Conservation (phyloP, 2,113 vertebrate genomes). For the Raja brachyura region DNA sequence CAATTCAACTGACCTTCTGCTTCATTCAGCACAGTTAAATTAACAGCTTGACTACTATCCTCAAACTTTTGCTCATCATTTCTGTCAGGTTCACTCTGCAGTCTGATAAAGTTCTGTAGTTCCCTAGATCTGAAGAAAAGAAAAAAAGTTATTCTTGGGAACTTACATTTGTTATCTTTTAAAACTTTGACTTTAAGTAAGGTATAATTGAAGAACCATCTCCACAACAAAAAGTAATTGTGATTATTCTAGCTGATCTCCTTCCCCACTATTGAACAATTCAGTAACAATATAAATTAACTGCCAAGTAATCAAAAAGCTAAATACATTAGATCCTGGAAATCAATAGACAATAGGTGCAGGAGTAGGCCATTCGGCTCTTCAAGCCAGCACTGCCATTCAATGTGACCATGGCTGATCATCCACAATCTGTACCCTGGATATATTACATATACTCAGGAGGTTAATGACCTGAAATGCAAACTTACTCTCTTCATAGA, state of each 20-base stretch:
- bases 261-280: not conserved
- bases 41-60: not conserved
- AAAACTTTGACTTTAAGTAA: not conserved
- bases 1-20: constrained; percentile 25
- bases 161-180: not conserved
- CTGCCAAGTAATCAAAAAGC: too few relatives aligned
- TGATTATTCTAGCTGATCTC: not conserved
- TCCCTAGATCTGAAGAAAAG: not conserved
- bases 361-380: too few relatives aligned
- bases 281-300: not conserved
- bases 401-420: too few relatives aligned
- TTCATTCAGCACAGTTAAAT: constrained; percentile 29
- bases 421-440: too few relatives aligned
- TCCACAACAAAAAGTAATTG: not conserved
- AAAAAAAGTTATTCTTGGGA: not conserved
- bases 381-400: too few relatives aligned
- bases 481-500: too few relatives aligned
- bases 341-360: too few relatives aligned
- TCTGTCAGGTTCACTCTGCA: not conserved
- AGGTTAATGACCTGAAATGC: too few relatives aligned
- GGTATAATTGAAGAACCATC: not conserved
- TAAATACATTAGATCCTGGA: too few relatives aligned
- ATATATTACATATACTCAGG: too few relatives aligned
- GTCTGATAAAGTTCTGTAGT: constrained; percentile 5
- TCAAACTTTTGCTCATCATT: constrained; percentile 19